Conservation (phyloP, 2,797 vertebrate species). For the Cyclopterus lumpus region DNA sequence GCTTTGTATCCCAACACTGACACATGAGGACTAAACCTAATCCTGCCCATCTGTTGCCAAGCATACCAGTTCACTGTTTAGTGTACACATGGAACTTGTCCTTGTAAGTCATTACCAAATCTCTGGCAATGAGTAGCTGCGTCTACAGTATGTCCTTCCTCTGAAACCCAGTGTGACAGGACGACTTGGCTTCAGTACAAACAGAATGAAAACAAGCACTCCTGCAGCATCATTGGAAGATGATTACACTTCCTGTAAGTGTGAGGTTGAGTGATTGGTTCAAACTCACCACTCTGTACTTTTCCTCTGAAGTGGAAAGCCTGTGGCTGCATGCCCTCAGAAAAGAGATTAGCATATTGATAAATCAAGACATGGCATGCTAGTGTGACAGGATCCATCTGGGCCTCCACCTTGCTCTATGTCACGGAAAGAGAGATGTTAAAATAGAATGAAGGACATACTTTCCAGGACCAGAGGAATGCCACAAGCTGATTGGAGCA, state of each 20-base stretch:
- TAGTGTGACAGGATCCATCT: constrained; percentile 21
- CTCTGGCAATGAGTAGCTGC: neutral
- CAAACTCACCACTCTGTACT: constrained; percentile 1
- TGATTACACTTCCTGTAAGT: constrained; percentile 28
- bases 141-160: constrained; percentile 2
- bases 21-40: neutral
- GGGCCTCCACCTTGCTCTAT: neutral
- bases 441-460: constrained; percentile 59
- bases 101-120: neutral
- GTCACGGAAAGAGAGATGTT: constrained; percentile 25
- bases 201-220: constrained; percentile 26
- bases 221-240: neutral
- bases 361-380: constrained; percentile 56
- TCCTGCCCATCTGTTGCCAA: neutral
- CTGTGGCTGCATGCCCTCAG: constrained; percentile 33
- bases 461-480: constrained; percentile 40
- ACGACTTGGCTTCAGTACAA: constrained; percentile 29
- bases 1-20: neutral
- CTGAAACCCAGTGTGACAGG: constrained; percentile 3
- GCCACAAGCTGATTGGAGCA: constrained; percentile 49
- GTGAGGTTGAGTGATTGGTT: constrained; percentile 35
- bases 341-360: constrained; percentile 48
- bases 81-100: neutral
- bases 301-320: constrained; percentile 42
- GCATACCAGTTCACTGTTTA: neutral